Evolutionary conservation across 2,113 vertebrate genomes (phyloP).

Genomic region (Pao palembangensis): DNA sequence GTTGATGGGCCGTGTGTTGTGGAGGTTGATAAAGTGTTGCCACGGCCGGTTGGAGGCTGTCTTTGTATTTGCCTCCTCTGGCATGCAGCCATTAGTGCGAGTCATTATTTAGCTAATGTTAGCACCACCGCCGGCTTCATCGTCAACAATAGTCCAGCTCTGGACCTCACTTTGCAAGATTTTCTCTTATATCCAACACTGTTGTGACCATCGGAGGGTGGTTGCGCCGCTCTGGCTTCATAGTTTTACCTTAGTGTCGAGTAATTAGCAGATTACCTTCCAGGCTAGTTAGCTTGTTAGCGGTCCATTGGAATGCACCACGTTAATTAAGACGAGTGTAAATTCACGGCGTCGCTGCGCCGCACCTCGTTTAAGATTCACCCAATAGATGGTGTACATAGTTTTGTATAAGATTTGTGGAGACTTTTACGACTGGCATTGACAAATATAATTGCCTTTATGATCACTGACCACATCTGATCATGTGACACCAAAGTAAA

Average conservation of each 20-base stretch:
- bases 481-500: no score
- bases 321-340: constrained; percentile 33
- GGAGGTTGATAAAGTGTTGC: constrained; percentile 33
- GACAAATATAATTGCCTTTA: no score
- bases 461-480: no score
- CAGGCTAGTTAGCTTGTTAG: constrained; percentile 59
- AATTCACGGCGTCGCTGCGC: constrained; percentile 62
- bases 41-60: constrained; percentile 43
- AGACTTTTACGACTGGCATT: no score
- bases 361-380: constrained; percentile 16
- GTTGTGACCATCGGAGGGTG: neutral
- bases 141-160: neutral
- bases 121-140: constrained; percentile 52
- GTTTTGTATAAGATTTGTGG: neutral
- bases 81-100: constrained; percentile 71
- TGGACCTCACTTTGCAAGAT: neutral
- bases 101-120: constrained; percentile 68
- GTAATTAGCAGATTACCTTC: constrained; percentile 22
- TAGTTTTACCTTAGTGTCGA: neutral
- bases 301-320: constrained; percentile 55
- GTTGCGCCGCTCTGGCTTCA: neutral
- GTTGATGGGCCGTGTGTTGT: constrained; percentile 11
- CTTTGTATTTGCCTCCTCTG: constrained; percentile 72
- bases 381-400: neutral
- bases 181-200: neutral